Evolutionary conservation across 2,797 vertebrate genomes (phyloP), one percentile per base, ranked within the genome.

Genomic region (Choloepus didactylus): DNA sequence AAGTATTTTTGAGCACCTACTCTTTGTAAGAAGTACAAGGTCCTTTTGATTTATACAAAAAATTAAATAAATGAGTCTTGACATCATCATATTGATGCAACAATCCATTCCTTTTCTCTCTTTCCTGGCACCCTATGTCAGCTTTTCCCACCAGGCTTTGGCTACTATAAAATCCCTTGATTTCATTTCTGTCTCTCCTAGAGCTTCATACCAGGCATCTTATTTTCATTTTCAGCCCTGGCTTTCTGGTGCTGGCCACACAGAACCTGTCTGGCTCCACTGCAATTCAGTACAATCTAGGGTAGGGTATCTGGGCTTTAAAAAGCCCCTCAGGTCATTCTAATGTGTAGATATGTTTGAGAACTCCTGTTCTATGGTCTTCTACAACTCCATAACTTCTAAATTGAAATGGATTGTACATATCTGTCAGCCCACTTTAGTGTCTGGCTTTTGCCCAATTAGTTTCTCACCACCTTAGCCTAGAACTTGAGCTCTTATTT

Each of bases 21-120:
- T 88, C 21, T 83, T 93, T 87, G 11, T 44, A 80, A 96, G 18
- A 89, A 95, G 14, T 81, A 29, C 0, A 31, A 85, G 23, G 8
- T 2, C 46, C 21, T 86, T 66, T n/a, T 27, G 76, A 80, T 67
- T 80, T 86, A 87, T 2, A 35, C 35, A 35, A 35, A 35, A 35
- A 35, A 2, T 35, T 35, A 35, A 35, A 35, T 35, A 35, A 35
- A 35, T 35, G 64, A 25, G 44, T 5, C 59, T 87, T 73, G 51
- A 54, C 82, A 72, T 95, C 76, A 51, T 15, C 6, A 35, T 11
- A 64, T 38, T 54, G 44, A n/a, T 81, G 14, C 5, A 96, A 54
- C 4, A 73, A 23, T 35, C 23, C 38, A 70, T 73, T 89, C 56
- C n/a, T 29, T 64, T 83, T 91, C 79, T 86, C n/a, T 93, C 23